Conservation (phyloP, 2,113 vertebrate species). For the Cebus imitator region DNA sequence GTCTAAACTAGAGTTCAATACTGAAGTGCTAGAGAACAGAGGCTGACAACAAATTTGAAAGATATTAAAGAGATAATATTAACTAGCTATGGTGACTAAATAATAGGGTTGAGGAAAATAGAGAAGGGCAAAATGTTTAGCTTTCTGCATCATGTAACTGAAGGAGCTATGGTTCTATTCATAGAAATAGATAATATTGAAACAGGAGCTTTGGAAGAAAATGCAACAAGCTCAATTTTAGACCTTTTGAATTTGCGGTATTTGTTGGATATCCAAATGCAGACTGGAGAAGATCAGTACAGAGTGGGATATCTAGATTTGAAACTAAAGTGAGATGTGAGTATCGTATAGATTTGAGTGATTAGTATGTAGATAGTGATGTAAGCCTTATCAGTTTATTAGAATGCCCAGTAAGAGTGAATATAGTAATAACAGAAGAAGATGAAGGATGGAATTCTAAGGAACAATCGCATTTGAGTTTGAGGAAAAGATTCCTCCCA, state of each 20-base stretch:
- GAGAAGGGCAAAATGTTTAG: not conserved
- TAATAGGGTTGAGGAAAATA: not conserved
- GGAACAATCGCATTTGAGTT: not conserved
- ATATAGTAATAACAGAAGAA: not conserved
- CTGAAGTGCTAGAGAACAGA: not conserved
- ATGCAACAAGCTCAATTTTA: not conserved
- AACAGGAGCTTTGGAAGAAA: not conserved
- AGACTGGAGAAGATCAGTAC: not conserved
- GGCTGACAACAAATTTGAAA: not conserved
- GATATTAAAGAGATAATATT: not conserved
- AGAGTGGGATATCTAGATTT: not conserved
- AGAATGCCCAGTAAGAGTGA: not conserved
- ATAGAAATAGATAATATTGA: not conserved
- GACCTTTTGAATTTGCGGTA: not conserved
- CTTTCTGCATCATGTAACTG: not conserved
- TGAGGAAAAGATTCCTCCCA: not conserved
- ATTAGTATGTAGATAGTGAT: not conserved
- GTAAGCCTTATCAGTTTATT: not conserved
- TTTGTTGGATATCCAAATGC: not conserved
- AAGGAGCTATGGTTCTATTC: not conserved
- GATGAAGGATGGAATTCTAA: not conserved
- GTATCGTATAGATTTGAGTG: not conserved
- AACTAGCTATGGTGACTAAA: not conserved
- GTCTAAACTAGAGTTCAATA: not conserved
- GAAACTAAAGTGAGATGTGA: not conserved